phyloP scores from a whole-genome alignment of 2,113 vertebrate genomes.

The Anarhynchus alexandrinus region DNA sequence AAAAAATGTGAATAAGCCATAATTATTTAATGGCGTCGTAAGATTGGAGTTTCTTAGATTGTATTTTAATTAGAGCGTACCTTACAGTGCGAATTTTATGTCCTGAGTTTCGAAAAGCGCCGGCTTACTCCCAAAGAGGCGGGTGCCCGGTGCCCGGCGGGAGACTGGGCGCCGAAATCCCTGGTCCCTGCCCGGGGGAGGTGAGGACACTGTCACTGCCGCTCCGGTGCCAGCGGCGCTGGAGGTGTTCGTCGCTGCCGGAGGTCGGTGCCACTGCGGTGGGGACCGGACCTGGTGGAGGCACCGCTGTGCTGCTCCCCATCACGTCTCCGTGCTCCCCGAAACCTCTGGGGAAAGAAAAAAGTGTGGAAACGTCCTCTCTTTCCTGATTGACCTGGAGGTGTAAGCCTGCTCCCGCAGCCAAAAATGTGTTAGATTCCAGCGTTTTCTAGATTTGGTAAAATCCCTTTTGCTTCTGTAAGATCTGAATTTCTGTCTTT shows the following conservation, averaged over 20 bases:
- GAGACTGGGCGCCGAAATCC: too few species aligned
- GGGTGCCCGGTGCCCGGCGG: not conserved
- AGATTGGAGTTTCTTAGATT: not conserved
- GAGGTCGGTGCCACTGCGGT: rapidly evolving
- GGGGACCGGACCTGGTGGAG: not conserved
- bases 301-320: not conserved
- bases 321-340: not conserved
- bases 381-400: not conserved
- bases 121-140: not conserved
- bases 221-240: not conserved
- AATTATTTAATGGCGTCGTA: not conserved
- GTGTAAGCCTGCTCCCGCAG: not conserved
- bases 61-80: not conserved
- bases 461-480: not conserved
- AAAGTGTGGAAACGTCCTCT: not conserved
- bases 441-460: not conserved
- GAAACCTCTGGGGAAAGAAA: not conserved
- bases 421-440: not conserved
- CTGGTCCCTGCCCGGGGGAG: too few species aligned
- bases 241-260: not conserved
- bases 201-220: too few species aligned
- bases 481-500: not conserved
- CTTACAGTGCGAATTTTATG: not conserved
- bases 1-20: not conserved
- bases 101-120: not conserved